Base-by-base conservation (phyloP, 2,113 vertebrate genomes). In the Synchiropus splendidus region DNA sequence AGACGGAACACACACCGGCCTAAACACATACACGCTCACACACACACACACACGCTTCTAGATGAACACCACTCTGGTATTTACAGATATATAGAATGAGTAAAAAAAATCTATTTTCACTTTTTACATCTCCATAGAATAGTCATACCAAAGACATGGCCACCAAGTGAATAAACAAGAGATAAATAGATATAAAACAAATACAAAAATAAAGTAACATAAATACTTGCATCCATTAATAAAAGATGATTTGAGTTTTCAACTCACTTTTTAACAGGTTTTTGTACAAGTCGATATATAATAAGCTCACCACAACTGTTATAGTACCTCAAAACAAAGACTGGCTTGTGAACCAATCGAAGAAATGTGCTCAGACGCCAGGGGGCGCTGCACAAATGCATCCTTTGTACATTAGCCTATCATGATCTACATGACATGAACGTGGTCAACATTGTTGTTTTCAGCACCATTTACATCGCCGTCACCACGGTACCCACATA, bases 121-220 rank as follows among this genome's bases (percentile, higher is more conserved):
- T 77, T 78, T 80, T 72, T 77, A 83, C 74, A 75, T 79, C 64
- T 75, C 76, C 68, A 77, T 75, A 80, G 70, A 81, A 77, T 70
- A 81, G 57, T 82, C 72, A 80, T 79, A 82, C 79, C 72, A 84
- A 82, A 83, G 78, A 83, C 79, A 84, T 84, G 83, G 81, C 75
- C 81, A 84, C 82, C 45, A 61, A 79, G 78, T 78, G 74, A 78
- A 70, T 78, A 83, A 84, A 78, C 72, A 74, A 80, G 70, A 78
- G 43, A 65, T 67, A 80, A 78, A 78, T 75, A 77, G 67, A 81
- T 82, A 81, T 66, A 78, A 82, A 79, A 82, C 70, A 75, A 80
- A 82, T 85, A 78, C 61, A 82, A 84, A 82, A 86, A 83, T 81
- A 77, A 84, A 80, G 71, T 44, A 79, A 81, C 77, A 75, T 70